Percentiles rank a stretch among this genome's conserved stretches.
These are phyloP conservation scores for Campaea margaritaria DNA, from an alignment of 2,888 invertebrate species.

Conservation along the genomic window DNA sequence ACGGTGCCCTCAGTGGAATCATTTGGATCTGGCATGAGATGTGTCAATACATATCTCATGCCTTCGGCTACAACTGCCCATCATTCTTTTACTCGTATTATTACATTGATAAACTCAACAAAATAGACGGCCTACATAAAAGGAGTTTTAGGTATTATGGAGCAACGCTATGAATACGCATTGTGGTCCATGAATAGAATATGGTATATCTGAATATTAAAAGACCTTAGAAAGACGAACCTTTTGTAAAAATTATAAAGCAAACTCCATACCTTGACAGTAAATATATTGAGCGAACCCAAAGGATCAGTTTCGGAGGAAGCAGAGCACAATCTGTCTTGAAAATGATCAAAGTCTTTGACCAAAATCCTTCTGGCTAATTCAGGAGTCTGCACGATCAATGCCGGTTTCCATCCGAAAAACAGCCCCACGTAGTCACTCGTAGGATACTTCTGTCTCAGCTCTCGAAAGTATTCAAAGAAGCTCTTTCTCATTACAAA, in stretches of 20 bases:
- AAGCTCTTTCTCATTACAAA: constrained; percentile 66
- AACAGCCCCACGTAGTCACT: constrained; percentile 65
- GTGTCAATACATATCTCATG: no score
- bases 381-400: constrained; percentile 66
- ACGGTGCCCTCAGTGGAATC: no score
- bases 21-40: no score
- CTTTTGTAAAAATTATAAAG: no score
- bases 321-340: constrained; percentile 59
- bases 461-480: constrained; percentile 57
- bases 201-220: no score
- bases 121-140: background rate
- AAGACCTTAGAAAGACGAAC: no score
- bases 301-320: constrained; percentile 59
- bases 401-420: constrained; percentile 60
- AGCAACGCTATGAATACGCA: no score
- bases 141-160: constrained; percentile 1
- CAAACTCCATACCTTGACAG: constrained; percentile 57
- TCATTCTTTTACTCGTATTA: no score
- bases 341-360: constrained; percentile 64
- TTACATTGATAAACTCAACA: no score
- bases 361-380: constrained; percentile 61
- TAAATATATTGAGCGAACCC: constrained; percentile 69
- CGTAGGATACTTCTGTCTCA: constrained; percentile 47
- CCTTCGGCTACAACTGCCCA: no score
- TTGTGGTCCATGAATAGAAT: no score